These are phyloP conservation scores for Enteromius paludinosus DNA, from an alignment of 2,797 vertebrate species.

Conservation along the genomic window DNA sequence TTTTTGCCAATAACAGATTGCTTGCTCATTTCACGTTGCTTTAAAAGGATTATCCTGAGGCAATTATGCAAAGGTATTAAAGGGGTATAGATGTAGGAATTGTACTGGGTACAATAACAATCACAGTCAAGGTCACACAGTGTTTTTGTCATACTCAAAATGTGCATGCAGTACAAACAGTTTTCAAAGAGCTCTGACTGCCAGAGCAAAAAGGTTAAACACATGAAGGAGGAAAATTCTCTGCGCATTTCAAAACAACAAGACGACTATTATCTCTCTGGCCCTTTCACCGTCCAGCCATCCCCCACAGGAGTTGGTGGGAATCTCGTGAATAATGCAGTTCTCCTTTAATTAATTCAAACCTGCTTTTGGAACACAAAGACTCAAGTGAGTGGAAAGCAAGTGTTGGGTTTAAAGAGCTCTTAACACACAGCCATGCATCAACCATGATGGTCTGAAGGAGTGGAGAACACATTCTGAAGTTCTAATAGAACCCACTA, in stretches of 20 bases:
- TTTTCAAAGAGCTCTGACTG: conserved; percentile 42
- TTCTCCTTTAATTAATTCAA: conserved; percentile 62
- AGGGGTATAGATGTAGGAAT: conserved; percentile 16
- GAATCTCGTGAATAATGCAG: conserved; percentile 64
- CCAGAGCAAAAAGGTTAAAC: conserved; percentile 54
- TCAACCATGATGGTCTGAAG: conserved; percentile 36
- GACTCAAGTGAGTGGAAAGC: conserved; percentile 50
- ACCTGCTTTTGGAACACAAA: conserved; percentile 61
- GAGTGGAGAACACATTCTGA: conserved; percentile 35
- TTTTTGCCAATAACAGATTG: background rate
- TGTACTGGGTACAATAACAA: conserved; percentile 40
- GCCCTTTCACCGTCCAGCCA: conserved; percentile 46
- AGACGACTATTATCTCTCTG: conserved; percentile 55
- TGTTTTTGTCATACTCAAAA: conserved; percentile 25
- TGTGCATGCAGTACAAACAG: conserved; percentile 43
- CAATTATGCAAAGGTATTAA: conserved; percentile 27
- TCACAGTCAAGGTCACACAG: conserved; percentile 39
- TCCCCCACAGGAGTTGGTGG: conserved; percentile 61
- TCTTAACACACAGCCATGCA: conserved; percentile 55
- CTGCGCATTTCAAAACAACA: conserved; percentile 59
- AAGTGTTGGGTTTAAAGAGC: conserved; percentile 61
- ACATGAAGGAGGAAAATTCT: conserved; percentile 57
- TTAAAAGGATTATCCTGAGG: conserved; percentile 36
- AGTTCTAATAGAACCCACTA: conserved; percentile 16
- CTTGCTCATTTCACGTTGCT: conserved; percentile 24